Percentiles rank a stretch among this genome's conserved stretches.
Conservation (phyloP, 2,797 vertebrate genomes). For the Notolepis coatsorum region DNA sequence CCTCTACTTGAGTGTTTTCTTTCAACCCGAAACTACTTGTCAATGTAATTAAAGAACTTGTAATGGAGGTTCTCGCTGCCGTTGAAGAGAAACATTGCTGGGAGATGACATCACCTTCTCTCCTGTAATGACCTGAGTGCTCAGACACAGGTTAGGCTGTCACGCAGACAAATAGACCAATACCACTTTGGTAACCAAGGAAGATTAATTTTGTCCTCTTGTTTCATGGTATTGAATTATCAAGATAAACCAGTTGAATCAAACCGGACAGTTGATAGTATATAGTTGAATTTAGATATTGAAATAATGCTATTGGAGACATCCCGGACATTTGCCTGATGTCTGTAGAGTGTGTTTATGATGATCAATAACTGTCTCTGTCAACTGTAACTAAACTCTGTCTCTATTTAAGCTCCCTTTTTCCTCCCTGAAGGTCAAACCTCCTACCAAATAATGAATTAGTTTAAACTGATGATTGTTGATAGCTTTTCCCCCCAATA, state of each 20-base stretch:
- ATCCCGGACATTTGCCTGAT: constrained; percentile 3
- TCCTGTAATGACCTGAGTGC: background rate
- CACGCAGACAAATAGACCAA: background rate
- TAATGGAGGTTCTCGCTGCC: background rate
- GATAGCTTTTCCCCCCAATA: constrained; percentile 11
- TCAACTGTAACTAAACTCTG: constrained; percentile 12
- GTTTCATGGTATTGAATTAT: no score
- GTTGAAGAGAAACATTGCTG: background rate
- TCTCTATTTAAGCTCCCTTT: background rate
- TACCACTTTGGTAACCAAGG: no score
- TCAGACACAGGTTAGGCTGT: background rate
- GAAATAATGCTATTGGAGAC: no score
- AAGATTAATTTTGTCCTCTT: no score
- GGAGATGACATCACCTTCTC: background rate
- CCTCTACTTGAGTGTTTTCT: background rate
- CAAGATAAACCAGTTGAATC: no score
- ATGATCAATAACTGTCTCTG: constrained; percentile 6
- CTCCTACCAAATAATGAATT: constrained; percentile 56
- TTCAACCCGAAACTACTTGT: background rate
- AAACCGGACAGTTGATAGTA: no score
- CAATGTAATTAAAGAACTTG: constrained; percentile 4
- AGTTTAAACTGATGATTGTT: constrained; percentile 7
- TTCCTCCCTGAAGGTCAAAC: constrained; percentile 5
- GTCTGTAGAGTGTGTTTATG: no score
- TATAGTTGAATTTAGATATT: background rate